These are phyloP conservation scores for Takifugu flavidus DNA, from an alignment of 2,113 vertebrate species.

Conservation along the genomic window DNA sequence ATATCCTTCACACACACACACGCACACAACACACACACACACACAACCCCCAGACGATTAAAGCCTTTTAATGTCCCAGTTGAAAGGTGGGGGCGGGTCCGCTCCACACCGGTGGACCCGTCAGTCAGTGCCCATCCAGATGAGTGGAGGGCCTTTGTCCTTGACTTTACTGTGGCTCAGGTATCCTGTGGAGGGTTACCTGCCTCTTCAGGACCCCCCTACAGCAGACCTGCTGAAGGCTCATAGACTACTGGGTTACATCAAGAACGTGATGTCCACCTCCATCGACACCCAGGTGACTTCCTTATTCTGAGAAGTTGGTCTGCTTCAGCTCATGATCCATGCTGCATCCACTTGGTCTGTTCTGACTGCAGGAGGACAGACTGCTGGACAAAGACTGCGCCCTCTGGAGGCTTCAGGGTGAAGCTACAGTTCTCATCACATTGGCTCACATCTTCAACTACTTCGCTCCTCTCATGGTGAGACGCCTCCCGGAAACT, in stretches of 20 bases:
- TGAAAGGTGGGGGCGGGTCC: too few relatives aligned
- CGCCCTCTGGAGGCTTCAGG: slow-evolving; percentile 82
- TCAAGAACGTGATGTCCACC: slow-evolving; percentile 83
- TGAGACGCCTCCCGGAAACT: slow-evolving; percentile 51
- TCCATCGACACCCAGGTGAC: slow-evolving; percentile 79
- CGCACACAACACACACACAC: neutral
- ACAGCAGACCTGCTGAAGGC: slow-evolving; percentile 82
- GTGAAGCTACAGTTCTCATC: slow-evolving; percentile 87
- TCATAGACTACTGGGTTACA: slow-evolving; percentile 84
- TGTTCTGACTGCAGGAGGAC: slow-evolving; percentile 78
- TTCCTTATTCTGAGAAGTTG: neutral
- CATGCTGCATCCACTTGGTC: too few relatives aligned
- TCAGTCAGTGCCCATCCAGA: too few relatives aligned
- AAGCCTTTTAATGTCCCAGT: too few relatives aligned
- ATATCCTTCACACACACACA: slow-evolving; percentile 83
- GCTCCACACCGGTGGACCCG: too few relatives aligned
- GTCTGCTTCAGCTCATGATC: neutral
- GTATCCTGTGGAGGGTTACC: slow-evolving; percentile 90
- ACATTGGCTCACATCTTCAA: slow-evolving; percentile 93
- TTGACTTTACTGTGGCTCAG: slow-evolving; percentile 77
- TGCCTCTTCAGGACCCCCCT: slow-evolving; percentile 89
- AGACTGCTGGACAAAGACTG: slow-evolving; percentile 81
- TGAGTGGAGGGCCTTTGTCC: slow-evolving; percentile 30
- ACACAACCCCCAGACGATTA: too few relatives aligned
- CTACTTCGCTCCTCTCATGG: slow-evolving; percentile 91